phyloP scores from a whole-genome alignment of 2,888 invertebrate species.

The Craniophora ligustri region DNA sequence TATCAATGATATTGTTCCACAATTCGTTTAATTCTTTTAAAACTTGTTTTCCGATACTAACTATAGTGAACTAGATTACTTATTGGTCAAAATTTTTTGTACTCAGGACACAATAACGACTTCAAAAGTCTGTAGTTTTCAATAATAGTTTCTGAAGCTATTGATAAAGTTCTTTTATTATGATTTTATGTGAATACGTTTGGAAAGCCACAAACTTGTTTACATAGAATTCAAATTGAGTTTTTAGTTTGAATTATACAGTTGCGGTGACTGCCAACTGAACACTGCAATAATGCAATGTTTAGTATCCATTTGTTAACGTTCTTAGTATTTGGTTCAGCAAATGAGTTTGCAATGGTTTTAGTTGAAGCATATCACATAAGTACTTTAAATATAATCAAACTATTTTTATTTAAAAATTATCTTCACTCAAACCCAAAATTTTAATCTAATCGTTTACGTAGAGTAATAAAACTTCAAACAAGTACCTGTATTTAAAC shows the following conservation, averaged over 20 bases:
- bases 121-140: constrained; percentile 58
- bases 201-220: constrained; percentile 80
- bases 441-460: no score
- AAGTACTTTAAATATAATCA: constrained; percentile 4
- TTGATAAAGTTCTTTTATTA: constrained; percentile 82
- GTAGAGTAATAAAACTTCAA: no score
- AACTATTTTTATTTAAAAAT: no score
- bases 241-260: constrained; percentile 83
- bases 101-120: constrained; percentile 43
- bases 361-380: constrained; percentile 22
- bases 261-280: constrained; percentile 76
- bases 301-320: constrained; percentile 50
- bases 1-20: neutral
- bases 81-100: constrained; percentile 25
- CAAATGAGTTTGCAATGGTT: constrained; percentile 47
- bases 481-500: constrained; percentile 16
- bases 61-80: constrained; percentile 17
- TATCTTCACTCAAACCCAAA: no score
- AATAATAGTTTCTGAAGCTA: constrained; percentile 68
- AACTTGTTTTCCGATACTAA: constrained; percentile 7
- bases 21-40: constrained; percentile 6
- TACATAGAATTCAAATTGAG: constrained; percentile 82
- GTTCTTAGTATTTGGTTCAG: constrained; percentile 34
- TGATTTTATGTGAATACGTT: constrained; percentile 82
- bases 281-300: constrained; percentile 56